Base-by-base conservation (phyloP, 2,113 vertebrate species). In the Zosterops japonicus region DNA sequence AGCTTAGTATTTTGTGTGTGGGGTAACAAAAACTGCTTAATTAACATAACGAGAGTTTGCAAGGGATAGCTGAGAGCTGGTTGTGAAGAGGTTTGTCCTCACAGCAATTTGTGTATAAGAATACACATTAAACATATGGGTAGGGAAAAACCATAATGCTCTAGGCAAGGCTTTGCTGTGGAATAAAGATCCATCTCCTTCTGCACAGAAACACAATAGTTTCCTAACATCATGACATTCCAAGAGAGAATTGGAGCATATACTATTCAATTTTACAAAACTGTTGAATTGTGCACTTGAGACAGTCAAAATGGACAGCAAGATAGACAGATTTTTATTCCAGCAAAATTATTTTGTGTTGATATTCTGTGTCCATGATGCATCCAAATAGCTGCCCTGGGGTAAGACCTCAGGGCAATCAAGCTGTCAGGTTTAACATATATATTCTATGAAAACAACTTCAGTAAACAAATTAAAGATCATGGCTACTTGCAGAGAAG, bases 251-350 rank as follows among this genome's bases (percentile, higher is more conserved):
- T 44, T 96, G 91, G 92, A 94, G 77, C 80, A 95, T 78, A 96
- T 78, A 95, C 79, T 95, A 94, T 92, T 92, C 96, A 89, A 88
- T 95, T 96, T 92, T 95, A 95, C 74, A 94, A 97, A 96, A 96
- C 87, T 94, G 94, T 94, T 95, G 92, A 89, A 94, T 96, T 94
- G 94, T 81, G 81, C 94, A 76, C 94, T 96, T 76, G 94, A 94
- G 94, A 96, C 77, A 53, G 77, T 76, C 92, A 94, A 95, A 89
- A 93, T 57, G 86, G 95, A 87, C 93, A 97, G 93, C 49, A 86
- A 85, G 90, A 97, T 78, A 93, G 92, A 94, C 76, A 87, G 46
- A 77, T 36, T 76, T 95, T 93, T 89, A 93, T 91, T 95, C 91
- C 57, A 91, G 68, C 56, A 87, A 96, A 95, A 94, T 67, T 91